These are phyloP conservation scores for Apis cerana DNA, from an alignment of 1,140 invertebrate genomes.

Conservation along the genomic window DNA sequence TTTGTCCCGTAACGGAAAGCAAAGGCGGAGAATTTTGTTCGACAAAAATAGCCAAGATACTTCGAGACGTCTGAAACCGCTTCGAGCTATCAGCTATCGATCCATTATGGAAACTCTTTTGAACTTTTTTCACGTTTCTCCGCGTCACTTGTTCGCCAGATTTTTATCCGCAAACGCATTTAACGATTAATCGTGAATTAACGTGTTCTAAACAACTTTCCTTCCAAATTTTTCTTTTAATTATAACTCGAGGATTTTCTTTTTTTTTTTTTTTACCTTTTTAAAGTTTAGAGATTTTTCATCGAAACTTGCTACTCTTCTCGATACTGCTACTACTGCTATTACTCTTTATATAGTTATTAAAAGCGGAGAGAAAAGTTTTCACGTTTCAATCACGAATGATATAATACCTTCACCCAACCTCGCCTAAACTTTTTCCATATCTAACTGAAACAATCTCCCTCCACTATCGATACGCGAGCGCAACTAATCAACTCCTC, in stretches of 20 bases:
- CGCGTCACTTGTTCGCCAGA: too few relatives aligned
- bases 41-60: slow-evolving; percentile 2
- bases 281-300: too few relatives aligned
- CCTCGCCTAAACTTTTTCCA: background rate
- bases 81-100: background rate
- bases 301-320: too few relatives aligned
- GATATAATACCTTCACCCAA: background rate
- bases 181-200: background rate
- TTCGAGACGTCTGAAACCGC: background rate
- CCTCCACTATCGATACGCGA: too few relatives aligned
- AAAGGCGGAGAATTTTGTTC: slow-evolving; percentile 9
- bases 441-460: background rate
- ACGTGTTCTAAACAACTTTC: background rate
- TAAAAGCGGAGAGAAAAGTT: too few relatives aligned
- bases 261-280: too few relatives aligned
- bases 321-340: too few relatives aligned
- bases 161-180: too few relatives aligned
- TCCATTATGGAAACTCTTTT: slow-evolving; percentile 31
- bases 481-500: background rate
- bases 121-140: background rate
- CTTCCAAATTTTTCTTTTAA: too few relatives aligned
- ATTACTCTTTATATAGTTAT: too few relatives aligned
- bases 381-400: too few relatives aligned
- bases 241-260: too few relatives aligned
- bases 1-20: slow-evolving; percentile 21